Evolutionary conservation across 2,888 invertebrate genomes (phyloP).

Genomic region (Punctoribates punctum): DNA sequence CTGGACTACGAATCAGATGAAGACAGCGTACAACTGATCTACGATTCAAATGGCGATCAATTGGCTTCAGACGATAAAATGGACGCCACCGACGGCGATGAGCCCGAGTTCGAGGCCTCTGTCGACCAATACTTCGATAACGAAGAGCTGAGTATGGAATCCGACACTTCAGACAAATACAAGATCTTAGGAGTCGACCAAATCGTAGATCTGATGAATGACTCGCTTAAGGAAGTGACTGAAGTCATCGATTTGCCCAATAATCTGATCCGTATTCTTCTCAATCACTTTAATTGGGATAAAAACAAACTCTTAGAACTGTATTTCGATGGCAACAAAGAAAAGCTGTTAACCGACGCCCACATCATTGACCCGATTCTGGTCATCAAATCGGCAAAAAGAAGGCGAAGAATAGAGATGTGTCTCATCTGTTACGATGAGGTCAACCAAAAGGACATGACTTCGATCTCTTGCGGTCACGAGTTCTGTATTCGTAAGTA

Average conservation of each 20-base stretch:
- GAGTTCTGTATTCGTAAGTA: slow-evolving; percentile 54
- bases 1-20: background rate
- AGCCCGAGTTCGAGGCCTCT: background rate
- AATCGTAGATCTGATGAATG: slow-evolving; percentile 95
- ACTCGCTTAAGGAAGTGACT: slow-evolving; percentile 94
- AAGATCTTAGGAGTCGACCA: slow-evolving; percentile 92
- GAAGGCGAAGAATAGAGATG: background rate
- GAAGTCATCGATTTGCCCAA: slow-evolving; percentile 64
- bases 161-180: slow-evolving; percentile 66
- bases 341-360: slow-evolving; percentile 24
- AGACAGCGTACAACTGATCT: background rate
- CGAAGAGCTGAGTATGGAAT: background rate
- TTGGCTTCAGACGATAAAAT: no score
- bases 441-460: slow-evolving; percentile 37
- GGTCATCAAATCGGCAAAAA: background rate
- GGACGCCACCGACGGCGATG: background rate
- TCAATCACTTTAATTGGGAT: slow-evolving; percentile 39
- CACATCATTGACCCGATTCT: slow-evolving; percentile 7
- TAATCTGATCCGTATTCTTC: slow-evolving; percentile 75
- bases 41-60: no score
- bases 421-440: slow-evolving; percentile 24
- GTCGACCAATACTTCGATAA: background rate
- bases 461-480: slow-evolving; percentile 57
- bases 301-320: slow-evolving; percentile 16
- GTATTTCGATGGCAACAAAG: slow-evolving; percentile 22